These are phyloP conservation scores for Salvelinus fontinalis DNA, from an alignment of 2,113 vertebrate species.

Conservation along the genomic window DNA sequence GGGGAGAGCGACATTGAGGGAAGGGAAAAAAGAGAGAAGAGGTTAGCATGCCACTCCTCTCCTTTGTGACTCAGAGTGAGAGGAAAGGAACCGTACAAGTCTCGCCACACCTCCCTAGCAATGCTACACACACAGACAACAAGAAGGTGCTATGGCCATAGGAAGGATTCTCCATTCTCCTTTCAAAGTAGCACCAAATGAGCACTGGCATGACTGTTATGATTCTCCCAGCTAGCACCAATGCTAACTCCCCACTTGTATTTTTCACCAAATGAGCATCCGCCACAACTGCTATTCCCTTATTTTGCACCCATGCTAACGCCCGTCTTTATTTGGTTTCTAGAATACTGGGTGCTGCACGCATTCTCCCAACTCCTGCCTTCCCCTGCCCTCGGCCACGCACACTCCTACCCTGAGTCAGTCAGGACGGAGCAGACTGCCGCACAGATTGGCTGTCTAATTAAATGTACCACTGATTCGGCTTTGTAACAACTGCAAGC, in stretches of 20 bases:
- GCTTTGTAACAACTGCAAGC: slow-evolving; percentile 63
- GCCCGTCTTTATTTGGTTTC: not conserved
- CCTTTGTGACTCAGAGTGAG: slow-evolving; percentile 4
- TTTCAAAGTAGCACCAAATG: too few relatives aligned
- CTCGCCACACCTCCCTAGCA: not conserved
- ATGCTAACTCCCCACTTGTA: not conserved
- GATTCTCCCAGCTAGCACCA: not conserved
- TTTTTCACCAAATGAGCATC: too few relatives aligned
- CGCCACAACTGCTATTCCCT: too few relatives aligned
- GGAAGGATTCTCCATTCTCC: too few relatives aligned
- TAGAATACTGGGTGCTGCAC: not conserved
- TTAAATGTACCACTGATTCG: slow-evolving; percentile 64
- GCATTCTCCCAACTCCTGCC: not conserved
- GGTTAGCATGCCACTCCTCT: not conserved
- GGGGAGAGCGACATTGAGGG: not conserved
- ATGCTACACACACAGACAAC: too few relatives aligned
- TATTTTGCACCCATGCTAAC: not conserved
- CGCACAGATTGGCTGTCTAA: slow-evolving; percentile 64
- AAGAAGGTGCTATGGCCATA: too few relatives aligned
- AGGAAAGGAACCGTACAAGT: slow-evolving; percentile 9
- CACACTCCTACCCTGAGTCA: slow-evolving; percentile 43
- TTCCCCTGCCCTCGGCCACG: slow-evolving; percentile 17
- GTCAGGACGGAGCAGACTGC: slow-evolving; percentile 59
- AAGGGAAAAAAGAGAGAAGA: slow-evolving; percentile 7
- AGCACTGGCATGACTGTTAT: not conserved